Evolutionary conservation across 2,888 invertebrate genomes (phyloP).

Genomic region (Patella pellucida): DNA sequence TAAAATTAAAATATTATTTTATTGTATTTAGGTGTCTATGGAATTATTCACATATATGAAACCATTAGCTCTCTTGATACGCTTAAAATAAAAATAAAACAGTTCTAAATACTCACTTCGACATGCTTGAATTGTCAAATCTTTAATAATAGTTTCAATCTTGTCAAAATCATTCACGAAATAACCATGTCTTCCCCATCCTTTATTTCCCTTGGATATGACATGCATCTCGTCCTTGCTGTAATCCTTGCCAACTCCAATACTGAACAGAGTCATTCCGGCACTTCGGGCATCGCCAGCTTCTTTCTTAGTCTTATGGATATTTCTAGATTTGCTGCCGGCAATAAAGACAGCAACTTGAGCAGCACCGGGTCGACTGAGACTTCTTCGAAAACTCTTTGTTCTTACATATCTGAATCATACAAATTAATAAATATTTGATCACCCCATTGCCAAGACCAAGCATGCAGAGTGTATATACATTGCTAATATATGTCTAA

Average conservation of each 20-base stretch:
- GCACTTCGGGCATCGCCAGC: constrained; percentile 48
- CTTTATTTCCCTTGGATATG: constrained; percentile 39
- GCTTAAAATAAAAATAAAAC: not conserved
- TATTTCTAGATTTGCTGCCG: constrained; percentile 46
- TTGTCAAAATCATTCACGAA: constrained; percentile 45
- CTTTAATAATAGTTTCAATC: constrained; percentile 46
- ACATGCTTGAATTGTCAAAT: constrained; percentile 56
- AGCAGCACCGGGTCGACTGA: constrained; percentile 45
- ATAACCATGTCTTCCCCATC: too few species aligned
- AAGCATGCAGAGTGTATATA: too few species aligned
- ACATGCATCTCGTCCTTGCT: constrained; percentile 49
- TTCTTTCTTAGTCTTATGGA: constrained; percentile 44
- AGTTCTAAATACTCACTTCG: constrained; percentile 39
- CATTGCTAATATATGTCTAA: too few species aligned
- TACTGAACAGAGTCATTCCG: constrained; percentile 55
- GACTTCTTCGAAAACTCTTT: constrained; percentile 50
- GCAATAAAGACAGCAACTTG: constrained; percentile 58
- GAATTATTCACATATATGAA: too few species aligned
- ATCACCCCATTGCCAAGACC: too few species aligned
- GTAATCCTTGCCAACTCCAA: constrained; percentile 48
- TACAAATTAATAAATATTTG: constrained; percentile 4
- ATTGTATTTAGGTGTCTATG: too few species aligned
- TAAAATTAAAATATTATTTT: too few species aligned
- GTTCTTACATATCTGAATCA: constrained; percentile 44
- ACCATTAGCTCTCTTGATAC: too few species aligned